phyloP scores from a whole-genome alignment of 1,140 invertebrate genomes.

The Thalassaphorura encarpata region DNA sequence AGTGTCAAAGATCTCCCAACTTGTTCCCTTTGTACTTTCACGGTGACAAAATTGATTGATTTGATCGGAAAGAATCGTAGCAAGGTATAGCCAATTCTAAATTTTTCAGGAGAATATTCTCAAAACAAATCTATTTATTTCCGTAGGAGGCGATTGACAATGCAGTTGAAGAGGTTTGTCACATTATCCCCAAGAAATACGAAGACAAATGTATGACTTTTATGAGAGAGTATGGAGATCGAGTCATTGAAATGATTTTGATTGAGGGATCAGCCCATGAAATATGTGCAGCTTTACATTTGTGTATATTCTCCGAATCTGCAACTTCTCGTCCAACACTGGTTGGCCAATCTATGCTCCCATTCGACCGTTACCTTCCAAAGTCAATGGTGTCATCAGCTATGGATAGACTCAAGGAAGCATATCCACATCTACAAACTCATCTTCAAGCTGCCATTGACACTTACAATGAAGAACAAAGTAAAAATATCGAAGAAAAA shows the following conservation, averaged over 20 bases:
- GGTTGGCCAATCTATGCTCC: conserved; percentile 37
- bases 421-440: no score
- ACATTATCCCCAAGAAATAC: conserved; percentile 49
- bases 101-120: background rate
- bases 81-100: conserved; percentile 43
- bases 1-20: conserved; percentile 29
- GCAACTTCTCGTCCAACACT: conserved; percentile 18
- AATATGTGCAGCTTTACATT: conserved; percentile 60
- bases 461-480: background rate
- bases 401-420: background rate
- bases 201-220: conserved; percentile 59
- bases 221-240: conserved; percentile 60
- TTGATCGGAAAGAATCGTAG: conserved; percentile 58
- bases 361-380: conserved; percentile 47
- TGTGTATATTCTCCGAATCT: conserved; percentile 16
- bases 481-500: background rate
- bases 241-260: conserved; percentile 63
- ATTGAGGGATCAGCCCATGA: conserved; percentile 65
- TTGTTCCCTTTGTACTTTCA: conserved; percentile 72
- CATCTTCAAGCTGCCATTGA: background rate
- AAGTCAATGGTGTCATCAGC: no score
- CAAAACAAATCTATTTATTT: background rate
- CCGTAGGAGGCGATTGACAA: conserved; percentile 54
- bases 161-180: conserved; percentile 62
- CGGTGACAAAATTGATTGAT: conserved; percentile 47